Conservation (phyloP, 2,888 invertebrate genomes). For the Nomada goodeniana region DNA sequence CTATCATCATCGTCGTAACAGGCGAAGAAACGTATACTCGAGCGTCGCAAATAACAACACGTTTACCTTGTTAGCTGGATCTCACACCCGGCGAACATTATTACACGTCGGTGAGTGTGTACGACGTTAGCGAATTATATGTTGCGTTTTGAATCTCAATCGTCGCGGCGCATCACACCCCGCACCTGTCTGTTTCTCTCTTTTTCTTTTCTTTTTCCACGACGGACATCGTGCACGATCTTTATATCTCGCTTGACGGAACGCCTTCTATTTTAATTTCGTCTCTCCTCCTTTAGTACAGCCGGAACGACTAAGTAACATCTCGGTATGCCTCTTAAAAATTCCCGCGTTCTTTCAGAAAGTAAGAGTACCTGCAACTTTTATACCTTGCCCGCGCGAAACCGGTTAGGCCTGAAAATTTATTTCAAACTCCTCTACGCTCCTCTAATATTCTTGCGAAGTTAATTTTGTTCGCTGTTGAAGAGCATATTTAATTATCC, state of each 20-base stretch:
- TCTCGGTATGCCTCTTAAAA: neutral
- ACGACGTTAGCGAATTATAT: conserved; percentile 54
- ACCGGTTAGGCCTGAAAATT: too few relatives aligned
- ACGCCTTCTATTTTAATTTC: conserved; percentile 32
- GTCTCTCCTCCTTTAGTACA: neutral
- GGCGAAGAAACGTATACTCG: conserved; percentile 5
- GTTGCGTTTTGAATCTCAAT: conserved; percentile 60
- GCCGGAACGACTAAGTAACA: neutral
- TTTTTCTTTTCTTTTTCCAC: neutral
- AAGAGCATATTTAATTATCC: too few relatives aligned
- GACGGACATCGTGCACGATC: conserved; percentile 24
- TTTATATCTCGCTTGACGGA: conserved; percentile 40
- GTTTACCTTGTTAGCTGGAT: conserved; percentile 58
- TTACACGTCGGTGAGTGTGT: conserved; percentile 48
- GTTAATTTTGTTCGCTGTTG: too few relatives aligned
- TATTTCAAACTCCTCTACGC: too few relatives aligned
- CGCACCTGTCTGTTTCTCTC: conserved; percentile 43
- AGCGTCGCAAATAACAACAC: conserved; percentile 48
- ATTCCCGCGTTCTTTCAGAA: neutral
- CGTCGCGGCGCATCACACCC: conserved; percentile 31
- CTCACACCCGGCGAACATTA: conserved; percentile 48
- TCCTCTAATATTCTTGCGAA: too few relatives aligned
- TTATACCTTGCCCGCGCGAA: too few relatives aligned
- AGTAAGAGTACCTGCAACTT: neutral
- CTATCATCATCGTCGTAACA: conserved; percentile 27